phyloP scores from a whole-genome alignment of 2,888 invertebrate genomes.

The Sphaerophoria taeniata region DNA sequence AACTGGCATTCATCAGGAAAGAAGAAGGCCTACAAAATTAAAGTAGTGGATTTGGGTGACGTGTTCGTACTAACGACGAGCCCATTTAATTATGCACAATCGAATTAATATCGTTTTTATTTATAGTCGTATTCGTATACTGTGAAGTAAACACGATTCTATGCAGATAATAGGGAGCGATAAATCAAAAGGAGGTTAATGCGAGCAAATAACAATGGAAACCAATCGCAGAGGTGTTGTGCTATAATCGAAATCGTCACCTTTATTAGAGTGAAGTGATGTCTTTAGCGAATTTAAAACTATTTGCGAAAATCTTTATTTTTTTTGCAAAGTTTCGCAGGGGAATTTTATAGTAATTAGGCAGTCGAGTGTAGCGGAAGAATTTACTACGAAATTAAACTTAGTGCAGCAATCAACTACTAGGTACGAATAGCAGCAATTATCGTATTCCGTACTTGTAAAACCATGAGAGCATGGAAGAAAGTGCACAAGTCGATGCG shows the following conservation, averaged over 20 bases:
- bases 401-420: background rate
- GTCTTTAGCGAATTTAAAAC: too few relatives aligned
- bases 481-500: constrained; percentile 64
- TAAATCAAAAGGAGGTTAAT: constrained; percentile 69
- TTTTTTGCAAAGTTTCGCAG: too few relatives aligned
- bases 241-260: constrained; percentile 48
- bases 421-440: constrained; percentile 15
- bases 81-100: constrained; percentile 64
- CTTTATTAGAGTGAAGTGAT: too few relatives aligned
- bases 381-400: constrained; percentile 12
- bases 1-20: background rate
- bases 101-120: constrained; percentile 32
- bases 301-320: too few relatives aligned
- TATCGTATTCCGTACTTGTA: constrained; percentile 21
- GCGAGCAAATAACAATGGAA: constrained; percentile 64
- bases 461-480: constrained; percentile 46
- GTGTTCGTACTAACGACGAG: background rate
- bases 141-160: constrained; percentile 18
- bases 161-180: constrained; percentile 57
- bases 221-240: constrained; percentile 51
- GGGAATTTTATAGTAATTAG: too few relatives aligned
- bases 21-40: background rate
- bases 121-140: constrained; percentile 16
- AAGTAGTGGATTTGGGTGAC: background rate
- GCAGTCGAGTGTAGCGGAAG: constrained; percentile 53